A percentile compares a stretch with the other conserved stretches of the same genome.
Evolutionary conservation across 23 tunicate species (phyloP).

Genomic region (Trididemnum nubilum): DNA sequence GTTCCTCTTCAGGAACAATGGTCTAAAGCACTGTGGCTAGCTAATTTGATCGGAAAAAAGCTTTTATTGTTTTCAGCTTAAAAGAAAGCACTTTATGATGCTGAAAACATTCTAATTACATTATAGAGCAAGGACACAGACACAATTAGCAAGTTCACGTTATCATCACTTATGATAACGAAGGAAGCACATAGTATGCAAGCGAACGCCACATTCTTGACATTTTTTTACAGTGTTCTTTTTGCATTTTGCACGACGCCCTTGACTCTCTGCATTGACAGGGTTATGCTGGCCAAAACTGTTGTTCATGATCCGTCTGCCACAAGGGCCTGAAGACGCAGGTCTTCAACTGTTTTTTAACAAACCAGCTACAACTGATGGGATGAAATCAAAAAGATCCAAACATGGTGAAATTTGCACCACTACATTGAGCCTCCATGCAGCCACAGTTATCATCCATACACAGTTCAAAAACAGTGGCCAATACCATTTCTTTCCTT

Average conservation of each 20-base stretch:
- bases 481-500: conserved; percentile 12
- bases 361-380: conserved; percentile 17
- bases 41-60: neutral
- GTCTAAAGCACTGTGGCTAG: neutral
- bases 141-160: no score
- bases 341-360: neutral
- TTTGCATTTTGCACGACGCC: conserved; percentile 5
- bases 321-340: neutral
- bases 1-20: conserved; percentile 10
- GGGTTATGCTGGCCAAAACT: neutral
- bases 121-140: no score
- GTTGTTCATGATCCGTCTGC: conserved; percentile 10
- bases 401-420: neutral
- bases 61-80: neutral
- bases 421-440: neutral
- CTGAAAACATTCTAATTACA: no score
- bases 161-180: neutral
- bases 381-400: conserved; percentile 7
- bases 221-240: conserved; percentile 1
- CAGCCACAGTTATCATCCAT: conserved; percentile 14
- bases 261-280: conserved; percentile 1
- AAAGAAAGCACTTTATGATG: neutral
- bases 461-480: neutral
- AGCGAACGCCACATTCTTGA: conserved; percentile 2
- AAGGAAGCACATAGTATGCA: conserved; percentile 13